Conservation (phyloP, 2,113 vertebrate genomes). For the Chloropsis hardwickii region DNA sequence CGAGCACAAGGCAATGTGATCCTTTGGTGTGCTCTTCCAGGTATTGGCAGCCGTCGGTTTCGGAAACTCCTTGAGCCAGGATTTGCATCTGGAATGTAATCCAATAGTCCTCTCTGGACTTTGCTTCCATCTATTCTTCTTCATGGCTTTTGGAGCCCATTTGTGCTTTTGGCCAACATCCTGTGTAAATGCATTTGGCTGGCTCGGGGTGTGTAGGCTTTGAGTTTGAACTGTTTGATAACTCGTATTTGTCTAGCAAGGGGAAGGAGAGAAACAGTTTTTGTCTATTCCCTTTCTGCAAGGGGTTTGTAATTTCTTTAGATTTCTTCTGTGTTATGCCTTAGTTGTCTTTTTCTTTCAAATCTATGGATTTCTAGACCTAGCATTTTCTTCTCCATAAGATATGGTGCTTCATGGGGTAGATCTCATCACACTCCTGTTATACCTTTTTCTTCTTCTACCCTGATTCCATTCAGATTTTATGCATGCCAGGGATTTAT, state of each 20-base stretch:
- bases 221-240: not conserved
- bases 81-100: conserved; percentile 16
- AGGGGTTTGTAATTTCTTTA: not conserved
- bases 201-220: not conserved
- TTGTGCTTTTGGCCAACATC: not conserved
- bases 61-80: not conserved
- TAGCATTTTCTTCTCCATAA: not conserved
- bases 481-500: not conserved
- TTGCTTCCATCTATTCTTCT: not conserved
- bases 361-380: not conserved
- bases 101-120: not conserved
- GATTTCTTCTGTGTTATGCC: not conserved
- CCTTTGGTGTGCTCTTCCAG: not conserved
- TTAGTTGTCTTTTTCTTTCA: not conserved
- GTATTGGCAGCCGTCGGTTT: not conserved
- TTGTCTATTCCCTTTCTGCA: not conserved
- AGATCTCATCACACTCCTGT: not conserved
- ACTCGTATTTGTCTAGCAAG: not conserved
- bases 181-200: not conserved
- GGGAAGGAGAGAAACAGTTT: not conserved
- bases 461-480: not conserved
- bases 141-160: not conserved
- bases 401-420: not conserved
- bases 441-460: not conserved
- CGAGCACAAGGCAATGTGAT: not conserved